Base-by-base conservation (phyloP, 2,797 vertebrate species). In the Poeciliopsis paucimaculata region DNA sequence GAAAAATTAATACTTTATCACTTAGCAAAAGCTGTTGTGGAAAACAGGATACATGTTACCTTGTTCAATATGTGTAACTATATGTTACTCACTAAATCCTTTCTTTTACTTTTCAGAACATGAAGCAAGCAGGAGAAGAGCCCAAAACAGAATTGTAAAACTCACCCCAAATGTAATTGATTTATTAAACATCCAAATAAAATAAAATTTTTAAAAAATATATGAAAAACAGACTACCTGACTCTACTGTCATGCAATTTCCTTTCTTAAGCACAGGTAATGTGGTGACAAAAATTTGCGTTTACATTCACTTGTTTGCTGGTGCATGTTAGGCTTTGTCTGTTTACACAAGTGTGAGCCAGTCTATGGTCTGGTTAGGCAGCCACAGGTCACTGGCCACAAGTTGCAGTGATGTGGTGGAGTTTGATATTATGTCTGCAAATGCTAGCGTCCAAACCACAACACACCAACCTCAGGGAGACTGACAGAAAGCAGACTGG, bases 121-220 rank as follows among this genome's bases (percentile, higher is more conserved):
- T 90, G 86, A 89, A 90, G 34, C 87, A 95, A 78, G 83, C 92
- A 0, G 92, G 74, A 82, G 77, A 85, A 4, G 83, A 93, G 77
- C 57, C 82, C 76, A 96, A 95, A 90, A 95, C 92, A 10, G 96
- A 96, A 85, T 93, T 96, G 28, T 96, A 91, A 88, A 53, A 81
- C 62, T 46, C 4, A 2, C 0, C 26, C 68, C 26, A 10, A 49
- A 72, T 78, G 72, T 73, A 73, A 86, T 87, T 66, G 0, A 60
- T 45, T 77, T 23, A 15, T 77, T 73, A 16, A 73, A 45, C 71
- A 55, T 73, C 70, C 26, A 71, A 93, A 92, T 82, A 86, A 83
- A 88, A 89, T 34, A 34, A 34, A 34, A 34, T 2, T 1, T 34
- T 34, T 34, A 1, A 77, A 20, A 15, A 55, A 18, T 64, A 41